These are phyloP conservation scores for Petrocephalus sullivani DNA, from an alignment of 2,797 vertebrate species.

Conservation along the genomic window DNA sequence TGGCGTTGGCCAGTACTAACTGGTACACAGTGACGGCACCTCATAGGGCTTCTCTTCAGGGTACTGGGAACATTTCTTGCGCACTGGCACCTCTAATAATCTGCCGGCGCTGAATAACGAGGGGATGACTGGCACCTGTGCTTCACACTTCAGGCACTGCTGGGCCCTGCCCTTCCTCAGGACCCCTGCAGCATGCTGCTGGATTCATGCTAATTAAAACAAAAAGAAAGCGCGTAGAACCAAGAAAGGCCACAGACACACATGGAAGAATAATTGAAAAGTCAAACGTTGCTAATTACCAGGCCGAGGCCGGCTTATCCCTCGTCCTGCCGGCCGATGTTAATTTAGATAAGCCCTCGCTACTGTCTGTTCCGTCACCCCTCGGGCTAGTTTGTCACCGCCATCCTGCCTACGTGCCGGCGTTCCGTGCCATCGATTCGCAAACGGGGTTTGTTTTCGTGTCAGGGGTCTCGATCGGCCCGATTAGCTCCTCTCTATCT, in stretches of 20 bases:
- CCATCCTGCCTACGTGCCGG: slow-evolving; percentile 28
- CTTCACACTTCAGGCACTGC: neutral
- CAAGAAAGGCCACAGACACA: neutral
- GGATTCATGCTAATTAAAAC: neutral
- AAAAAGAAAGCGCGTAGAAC: neutral
- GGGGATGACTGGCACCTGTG: neutral
- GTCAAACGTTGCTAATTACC: slow-evolving; percentile 41
- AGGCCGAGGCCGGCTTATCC: slow-evolving; percentile 46
- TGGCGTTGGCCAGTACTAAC: neutral
- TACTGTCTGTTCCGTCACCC: slow-evolving; percentile 32
- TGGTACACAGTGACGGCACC: neutral
- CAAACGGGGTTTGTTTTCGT: neutral
- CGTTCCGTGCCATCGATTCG: neutral
- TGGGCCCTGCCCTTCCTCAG: neutral
- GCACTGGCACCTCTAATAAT: neutral
- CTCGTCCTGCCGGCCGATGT: slow-evolving; percentile 30
- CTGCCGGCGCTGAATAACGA: neutral
- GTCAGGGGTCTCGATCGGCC: neutral
- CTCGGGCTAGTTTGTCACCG: slow-evolving; percentile 32
- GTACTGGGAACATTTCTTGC: neutral
- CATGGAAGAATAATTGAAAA: slow-evolving; percentile 25
- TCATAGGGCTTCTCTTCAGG: neutral
- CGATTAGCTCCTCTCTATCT: neutral
- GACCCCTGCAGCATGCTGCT: neutral
- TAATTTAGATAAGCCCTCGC: slow-evolving; percentile 57